Evolutionary conservation across 2,888 invertebrate species (phyloP), one percentile per base, ranked within the genome.

Genomic region (Melikaiella ostensackeni): DNA sequence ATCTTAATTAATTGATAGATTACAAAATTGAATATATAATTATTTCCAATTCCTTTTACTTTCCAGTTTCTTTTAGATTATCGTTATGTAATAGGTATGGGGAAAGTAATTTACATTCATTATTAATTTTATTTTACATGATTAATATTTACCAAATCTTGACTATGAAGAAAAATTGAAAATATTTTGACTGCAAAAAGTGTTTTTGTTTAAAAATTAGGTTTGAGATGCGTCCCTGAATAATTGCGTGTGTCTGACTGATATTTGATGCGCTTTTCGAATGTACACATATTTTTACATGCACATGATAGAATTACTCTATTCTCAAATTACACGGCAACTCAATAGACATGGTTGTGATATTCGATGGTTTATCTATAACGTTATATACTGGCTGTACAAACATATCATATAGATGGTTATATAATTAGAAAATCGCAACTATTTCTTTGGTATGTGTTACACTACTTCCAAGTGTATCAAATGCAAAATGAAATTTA

Each of bases 231-330:
- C 50, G 50, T 70, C 50, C 30, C 50, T 70, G 50, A 50, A 42
- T 66, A 66, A 66, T 46, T 46, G 19, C 30, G 46, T 50, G 70
- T 70, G 13, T 30, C n/a, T 24, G 27, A 11, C 5, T 74, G 77
- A 77, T 73, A 81, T 79, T 80, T 46, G 66, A 63, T 77, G 76
- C 76, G 64, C 74, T 62, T 70, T 77, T 63, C 64, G 63, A 79
- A 77, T 79, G 66, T 66, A 64, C 64, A 38, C 1, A 46, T 70
- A 74, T 81, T 77, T 82, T 82, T 79, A 81, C 76, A 80, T 75
- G 76, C 80, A 83, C 80, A 35, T 81, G 78, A 80, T 83, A 80
- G 77, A 80, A 77, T 82, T 83, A 83, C 83, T 13, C 8, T 33
- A 33, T 33, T 70, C 70, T 70, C 70, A n/a, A n/a, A 70, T 70